A percentile compares a stretch with the other conserved stretches of the same genome.
phyloP scores from a whole-genome alignment of 2,888 invertebrate species.

The Drosophila paucipuncta region DNA sequence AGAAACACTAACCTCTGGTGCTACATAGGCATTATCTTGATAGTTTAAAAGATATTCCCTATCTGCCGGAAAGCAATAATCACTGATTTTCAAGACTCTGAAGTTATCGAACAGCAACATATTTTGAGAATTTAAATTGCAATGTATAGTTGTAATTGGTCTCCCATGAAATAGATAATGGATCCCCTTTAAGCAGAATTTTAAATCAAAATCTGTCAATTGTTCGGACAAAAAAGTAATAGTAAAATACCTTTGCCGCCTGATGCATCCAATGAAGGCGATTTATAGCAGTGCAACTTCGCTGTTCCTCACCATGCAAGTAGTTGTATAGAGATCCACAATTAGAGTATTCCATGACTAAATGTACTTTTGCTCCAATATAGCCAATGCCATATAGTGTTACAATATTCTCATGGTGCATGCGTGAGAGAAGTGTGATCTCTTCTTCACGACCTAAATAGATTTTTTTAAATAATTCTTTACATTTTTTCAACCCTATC shows the following conservation, averaged over 20 bases:
- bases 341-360: slow-evolving; percentile 6
- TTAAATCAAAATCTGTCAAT: not conserved
- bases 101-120: slow-evolving; percentile 7
- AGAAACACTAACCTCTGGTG: slow-evolving; percentile 8
- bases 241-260: slow-evolving; percentile 1
- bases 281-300: not conserved
- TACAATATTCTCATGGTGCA: not conserved
- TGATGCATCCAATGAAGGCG: slow-evolving; percentile 8
- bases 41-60: accelerated
- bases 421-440: not conserved
- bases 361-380: accelerated
- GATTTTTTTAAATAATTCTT: not conserved
- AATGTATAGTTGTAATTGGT: not conserved
- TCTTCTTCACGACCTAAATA: not conserved
- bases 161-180: not conserved
- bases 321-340: slow-evolving; percentile 10
- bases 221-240: not conserved
- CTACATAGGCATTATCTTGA: slow-evolving; percentile 5
- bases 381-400: not conserved
- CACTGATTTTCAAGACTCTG: slow-evolving; percentile 6
- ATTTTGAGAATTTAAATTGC: slow-evolving; percentile 11
- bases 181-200: not conserved
- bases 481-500: not conserved
- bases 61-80: not conserved
- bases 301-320: slow-evolving; percentile 10